A percentile compares a stretch with the other conserved stretches of the same genome.
These are phyloP conservation scores for Heteronetta atricapilla DNA, from an alignment of 2,113 vertebrate species.

Conservation along the genomic window DNA sequence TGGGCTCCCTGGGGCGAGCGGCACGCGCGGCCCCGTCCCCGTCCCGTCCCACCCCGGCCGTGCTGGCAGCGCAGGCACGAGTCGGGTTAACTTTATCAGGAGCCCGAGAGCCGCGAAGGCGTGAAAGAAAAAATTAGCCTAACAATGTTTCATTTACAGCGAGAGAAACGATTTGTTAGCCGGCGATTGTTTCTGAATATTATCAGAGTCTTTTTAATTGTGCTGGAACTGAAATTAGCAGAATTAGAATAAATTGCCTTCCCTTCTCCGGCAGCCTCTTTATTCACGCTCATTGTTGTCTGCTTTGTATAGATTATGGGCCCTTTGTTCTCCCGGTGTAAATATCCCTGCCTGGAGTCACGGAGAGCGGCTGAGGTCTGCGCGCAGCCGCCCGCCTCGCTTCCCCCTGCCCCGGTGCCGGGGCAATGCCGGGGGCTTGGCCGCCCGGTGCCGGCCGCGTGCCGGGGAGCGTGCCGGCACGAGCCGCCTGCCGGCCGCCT, in stretches of 20 bases:
- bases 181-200: conserved; percentile 87
- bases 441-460: background rate
- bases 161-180: conserved; percentile 89
- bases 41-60: background rate
- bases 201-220: conserved; percentile 95
- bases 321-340: conserved; percentile 91
- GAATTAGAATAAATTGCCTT: conserved; percentile 93
- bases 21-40: rapidly evolving
- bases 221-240: conserved; percentile 98
- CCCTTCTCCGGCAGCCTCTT: conserved; percentile 87
- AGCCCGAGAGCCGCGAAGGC: conserved; percentile 40
- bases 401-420: background rate
- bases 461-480: too few relatives aligned
- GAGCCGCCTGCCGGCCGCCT: rapidly evolving
- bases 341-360: conserved; percentile 90
- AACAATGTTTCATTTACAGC: conserved; percentile 91
- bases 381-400: background rate
- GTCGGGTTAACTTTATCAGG: conserved; percentile 89
- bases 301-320: conserved; percentile 91
- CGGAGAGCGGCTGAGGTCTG: conserved; percentile 78
- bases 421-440: background rate
- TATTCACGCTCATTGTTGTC: conserved; percentile 91
- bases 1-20: background rate
- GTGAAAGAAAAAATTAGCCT: conserved; percentile 87
- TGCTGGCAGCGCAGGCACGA: conserved; percentile 48